Conservation (phyloP, 92 coral and sea anemone genomes). For the Epizoanthus stellaris region DNA sequence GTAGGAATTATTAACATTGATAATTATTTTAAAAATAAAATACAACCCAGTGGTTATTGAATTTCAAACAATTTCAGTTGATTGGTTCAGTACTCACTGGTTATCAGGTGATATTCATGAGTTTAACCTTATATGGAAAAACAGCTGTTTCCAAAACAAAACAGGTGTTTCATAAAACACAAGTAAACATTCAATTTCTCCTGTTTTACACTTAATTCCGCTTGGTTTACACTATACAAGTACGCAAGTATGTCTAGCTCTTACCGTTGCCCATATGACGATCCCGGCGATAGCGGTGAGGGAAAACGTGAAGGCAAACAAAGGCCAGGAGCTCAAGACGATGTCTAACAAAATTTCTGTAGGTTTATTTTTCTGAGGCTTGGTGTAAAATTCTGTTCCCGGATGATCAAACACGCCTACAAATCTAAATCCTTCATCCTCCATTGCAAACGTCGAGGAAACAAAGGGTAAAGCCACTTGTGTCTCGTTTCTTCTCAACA, state of each 20-base stretch:
- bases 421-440: background rate
- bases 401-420: slow-evolving; percentile 25
- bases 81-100: too few species aligned
- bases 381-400: slow-evolving; percentile 22
- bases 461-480: slow-evolving; percentile 21
- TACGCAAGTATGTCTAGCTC: background rate
- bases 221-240: too few species aligned
- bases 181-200: too few species aligned
- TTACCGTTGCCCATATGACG: slow-evolving; percentile 34
- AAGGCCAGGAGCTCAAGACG: slow-evolving; percentile 34
- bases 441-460: background rate
- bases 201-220: too few species aligned
- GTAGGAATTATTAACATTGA: too few species aligned
- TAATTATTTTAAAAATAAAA: too few species aligned
- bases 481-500: slow-evolving; percentile 13
- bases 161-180: too few species aligned
- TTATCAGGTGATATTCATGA: too few species aligned
- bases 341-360: slow-evolving; percentile 3
- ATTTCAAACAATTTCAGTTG: too few species aligned
- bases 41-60: too few species aligned
- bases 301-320: slow-evolving; percentile 32
- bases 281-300: slow-evolving; percentile 40
- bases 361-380: background rate
- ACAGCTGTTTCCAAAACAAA: too few species aligned
- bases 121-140: too few species aligned